These are phyloP conservation scores for Eidolon dupreanum DNA, from an alignment of 2,797 vertebrate species.

Conservation along the genomic window DNA sequence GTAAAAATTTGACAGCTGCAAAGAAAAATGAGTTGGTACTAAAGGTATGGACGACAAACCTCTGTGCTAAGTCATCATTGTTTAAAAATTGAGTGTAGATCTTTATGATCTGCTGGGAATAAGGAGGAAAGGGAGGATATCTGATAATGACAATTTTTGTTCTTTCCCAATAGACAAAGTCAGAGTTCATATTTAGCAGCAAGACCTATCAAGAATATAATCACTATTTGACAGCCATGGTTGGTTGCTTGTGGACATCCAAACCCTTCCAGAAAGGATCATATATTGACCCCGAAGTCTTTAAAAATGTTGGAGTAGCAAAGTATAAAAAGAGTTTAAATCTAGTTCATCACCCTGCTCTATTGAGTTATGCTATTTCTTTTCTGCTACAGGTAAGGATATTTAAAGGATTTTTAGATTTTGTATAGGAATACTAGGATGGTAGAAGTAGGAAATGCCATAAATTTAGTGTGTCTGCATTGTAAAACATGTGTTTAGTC, in stretches of 20 bases:
- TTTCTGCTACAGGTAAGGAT: slow-evolving; percentile 91
- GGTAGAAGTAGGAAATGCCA: slow-evolving; percentile 3
- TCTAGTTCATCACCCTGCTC: slow-evolving; percentile 93
- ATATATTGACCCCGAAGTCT: slow-evolving; percentile 84
- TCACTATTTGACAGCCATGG: slow-evolving; percentile 90
- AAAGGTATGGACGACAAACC: slow-evolving; percentile 86
- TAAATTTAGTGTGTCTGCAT: not conserved
- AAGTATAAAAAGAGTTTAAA: slow-evolving; percentile 87
- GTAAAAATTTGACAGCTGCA: slow-evolving; percentile 91
- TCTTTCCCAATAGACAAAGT: slow-evolving; percentile 78
- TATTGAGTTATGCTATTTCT: slow-evolving; percentile 88
- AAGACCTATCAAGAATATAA: slow-evolving; percentile 92
- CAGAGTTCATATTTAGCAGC: slow-evolving; percentile 90
- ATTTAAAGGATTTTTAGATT: slow-evolving; percentile 23
- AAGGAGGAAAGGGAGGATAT: not conserved
- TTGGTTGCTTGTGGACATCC: slow-evolving; percentile 94
- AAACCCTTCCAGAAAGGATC: slow-evolving; percentile 87
- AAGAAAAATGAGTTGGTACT: slow-evolving; percentile 89
- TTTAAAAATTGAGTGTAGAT: slow-evolving; percentile 43
- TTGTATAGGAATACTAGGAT: not conserved
- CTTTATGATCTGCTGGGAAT: slow-evolving; percentile 3
- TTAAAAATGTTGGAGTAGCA: slow-evolving; percentile 85
- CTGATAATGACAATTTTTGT: slow-evolving; percentile 44
- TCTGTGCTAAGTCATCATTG: not conserved
- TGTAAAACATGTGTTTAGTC: not conserved